Conservation (phyloP, 2,888 invertebrate species). For the Phaedon cochleariae region DNA sequence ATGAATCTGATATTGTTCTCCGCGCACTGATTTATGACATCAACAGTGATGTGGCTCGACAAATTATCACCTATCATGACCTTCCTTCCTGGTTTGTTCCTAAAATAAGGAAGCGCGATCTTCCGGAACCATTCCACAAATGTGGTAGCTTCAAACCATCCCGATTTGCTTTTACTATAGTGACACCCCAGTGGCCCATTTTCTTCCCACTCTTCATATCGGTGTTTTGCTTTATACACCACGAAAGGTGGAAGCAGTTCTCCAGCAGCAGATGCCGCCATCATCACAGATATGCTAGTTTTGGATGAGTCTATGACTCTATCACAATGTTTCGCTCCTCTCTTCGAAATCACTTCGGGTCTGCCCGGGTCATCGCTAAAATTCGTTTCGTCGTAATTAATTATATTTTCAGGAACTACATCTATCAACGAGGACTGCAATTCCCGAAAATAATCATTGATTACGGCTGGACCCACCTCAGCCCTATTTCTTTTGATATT, state of each 20-base stretch:
- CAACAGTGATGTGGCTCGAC: constrained; percentile 42
- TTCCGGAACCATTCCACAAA: constrained; percentile 44
- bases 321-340: constrained; percentile 21
- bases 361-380: constrained; percentile 30
- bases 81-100: constrained; percentile 47
- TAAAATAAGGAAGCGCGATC: constrained; percentile 41
- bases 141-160: constrained; percentile 43
- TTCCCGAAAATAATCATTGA: constrained; percentile 22
- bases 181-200: constrained; percentile 44
- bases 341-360: constrained; percentile 36
- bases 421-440: constrained; percentile 11
- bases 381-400: constrained; percentile 35
- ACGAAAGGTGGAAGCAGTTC: constrained; percentile 40
- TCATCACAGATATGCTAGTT: constrained; percentile 25
- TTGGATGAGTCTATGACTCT: constrained; percentile 44
- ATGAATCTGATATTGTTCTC: constrained; percentile 49
- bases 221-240: constrained; percentile 48
- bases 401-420: constrained; percentile 16
- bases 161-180: constrained; percentile 48
- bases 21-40: constrained; percentile 48
- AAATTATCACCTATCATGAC: constrained; percentile 53
- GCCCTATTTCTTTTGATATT: too few relatives aligned
- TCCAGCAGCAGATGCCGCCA: constrained; percentile 22
- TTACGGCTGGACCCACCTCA: constrained; percentile 7
- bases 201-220: constrained; percentile 47